Base-by-base conservation (phyloP, 2,113 vertebrate genomes). In the Cynopterus brachyotis region DNA sequence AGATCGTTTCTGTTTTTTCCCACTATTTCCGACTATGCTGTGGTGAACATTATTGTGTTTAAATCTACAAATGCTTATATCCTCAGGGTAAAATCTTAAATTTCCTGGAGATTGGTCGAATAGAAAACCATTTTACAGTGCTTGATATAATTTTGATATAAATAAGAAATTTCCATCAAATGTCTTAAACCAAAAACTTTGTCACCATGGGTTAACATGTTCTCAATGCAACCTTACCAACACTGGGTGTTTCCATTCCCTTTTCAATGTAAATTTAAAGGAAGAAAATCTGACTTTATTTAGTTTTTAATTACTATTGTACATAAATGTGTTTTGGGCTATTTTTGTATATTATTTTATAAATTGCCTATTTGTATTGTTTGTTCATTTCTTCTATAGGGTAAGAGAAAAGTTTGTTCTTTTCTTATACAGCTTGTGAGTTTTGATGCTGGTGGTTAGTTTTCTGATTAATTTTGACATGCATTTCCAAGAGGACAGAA, bases 111-210 rank as follows among this genome's bases (percentile, higher is more conserved):
- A 60, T 53, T 8, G 3, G 5, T 15, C 16, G 69, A 40, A 94
- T 47, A 28, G 6, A 79, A 24, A 78, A 78, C 7, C 11, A 78
- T 73, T 83, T 57, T 60, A 84, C 9, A 55, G 15, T 10, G 4
- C 40, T 82, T 55, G 2, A 47, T 78, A 1, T 59, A 50, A 70
- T 28, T 50, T 50, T 50, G 13, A 50, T 50, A 50, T 50, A 50
- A 72, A 10, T 93, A 35, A 94, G 13, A 88, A 73, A 42, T 73
- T 67, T 55, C 40, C 50, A 73, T 37, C n/a, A 30, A 50, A 57
- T 37, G 2, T 66, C 35, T 40, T 69, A 22, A 85, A 8, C 13
- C 8, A 10, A 40, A 55, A 40, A 69, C 1, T 7, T 2, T 4
- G 9, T 40, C 15, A 37, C 1, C 5, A 28, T 1, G 1, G 64